Percentiles rank a stretch among this genome's conserved stretches.
These are phyloP conservation scores for Amblyopsis hoosieri DNA, from an alignment of 2,797 vertebrate genomes.

Conservation along the genomic window DNA sequence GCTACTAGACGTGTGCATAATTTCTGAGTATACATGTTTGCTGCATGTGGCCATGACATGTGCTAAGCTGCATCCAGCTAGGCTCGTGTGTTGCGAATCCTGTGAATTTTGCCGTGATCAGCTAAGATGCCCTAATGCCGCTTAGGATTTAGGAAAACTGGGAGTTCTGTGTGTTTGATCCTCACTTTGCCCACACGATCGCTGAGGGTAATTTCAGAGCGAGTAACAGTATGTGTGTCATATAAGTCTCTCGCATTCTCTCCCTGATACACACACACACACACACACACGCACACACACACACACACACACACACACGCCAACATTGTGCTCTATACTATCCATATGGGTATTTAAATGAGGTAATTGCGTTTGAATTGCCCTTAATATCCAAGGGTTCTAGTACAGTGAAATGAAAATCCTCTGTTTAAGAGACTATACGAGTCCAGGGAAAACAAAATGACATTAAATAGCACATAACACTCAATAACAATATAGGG, in stretches of 20 bases:
- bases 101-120: slow-evolving; percentile 67
- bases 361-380: slow-evolving; percentile 36
- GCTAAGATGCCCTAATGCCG: slow-evolving; percentile 73
- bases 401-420: slow-evolving; percentile 31
- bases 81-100: slow-evolving; percentile 44
- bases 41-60: slow-evolving; percentile 49
- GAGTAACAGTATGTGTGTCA: slow-evolving; percentile 48
- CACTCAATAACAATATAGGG: neutral
- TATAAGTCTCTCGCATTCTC: slow-evolving; percentile 19
- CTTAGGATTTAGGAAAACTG: slow-evolving; percentile 73
- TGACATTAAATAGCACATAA: slow-evolving; percentile 36
- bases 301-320: neutral
- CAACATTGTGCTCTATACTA: slow-evolving; percentile 21
- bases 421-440: slow-evolving; percentile 24
- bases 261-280: neutral
- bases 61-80: slow-evolving; percentile 55
- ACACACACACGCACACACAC: neutral
- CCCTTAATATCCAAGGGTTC: neutral
- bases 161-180: slow-evolving; percentile 58
- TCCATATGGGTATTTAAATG: slow-evolving; percentile 39
- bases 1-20: slow-evolving; percentile 48
- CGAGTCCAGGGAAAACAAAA: slow-evolving; percentile 28
- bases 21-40: slow-evolving; percentile 44
- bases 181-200: slow-evolving; percentile 46
- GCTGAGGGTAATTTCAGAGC: slow-evolving; percentile 20